Evolutionary conservation across 2,888 invertebrate species (phyloP), one percentile per base, ranked within the genome.

Genomic region (Noctuana brunneofusca): DNA sequence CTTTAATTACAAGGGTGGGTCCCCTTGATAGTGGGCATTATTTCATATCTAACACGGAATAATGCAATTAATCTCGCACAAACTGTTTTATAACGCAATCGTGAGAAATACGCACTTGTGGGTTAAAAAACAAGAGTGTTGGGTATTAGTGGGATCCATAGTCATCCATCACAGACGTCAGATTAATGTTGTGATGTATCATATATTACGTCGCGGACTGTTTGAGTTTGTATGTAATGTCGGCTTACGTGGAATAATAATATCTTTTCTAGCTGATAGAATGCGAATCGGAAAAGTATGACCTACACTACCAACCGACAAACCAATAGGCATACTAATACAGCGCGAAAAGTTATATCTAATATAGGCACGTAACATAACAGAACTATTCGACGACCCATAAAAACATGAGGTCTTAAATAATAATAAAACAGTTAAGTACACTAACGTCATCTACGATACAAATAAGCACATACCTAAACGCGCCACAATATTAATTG

Each of bases 11-110:
- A 80, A 81, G 86, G 86, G 87, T 81, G 79, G 68, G 65, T 67
- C 68, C 85, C 84, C 81, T 74, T 71, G 74, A 83, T 81, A 81
- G 79, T 78, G 71, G 75, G 79, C 79, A 86, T 84, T 88, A 87
- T 87, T 87, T 86, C 84, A 80, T 83, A 86, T 82, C 81, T 78
- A 85, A 80, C 91, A 91, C 87, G 91, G 77, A 76, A 91, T 89
- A 88, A 85, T 83, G 85, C 85, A 86, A 91, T 90, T 90, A 90
- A 88, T 91, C 78, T 80, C 76, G 76, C 79, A 76, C 79, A 79
- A 82, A 84, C 83, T 81, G 84, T 89, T 87, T 86, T 87, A 86
- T 73, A 72, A 74, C 64, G 62, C 66, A 68, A 68, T 76, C 87
- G 89, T 91, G 90, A 83, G 90, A 91, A 87, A 75, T 72, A 71